Base-by-base conservation (phyloP, 2,797 vertebrate species). In the Manis pentadactyla region DNA sequence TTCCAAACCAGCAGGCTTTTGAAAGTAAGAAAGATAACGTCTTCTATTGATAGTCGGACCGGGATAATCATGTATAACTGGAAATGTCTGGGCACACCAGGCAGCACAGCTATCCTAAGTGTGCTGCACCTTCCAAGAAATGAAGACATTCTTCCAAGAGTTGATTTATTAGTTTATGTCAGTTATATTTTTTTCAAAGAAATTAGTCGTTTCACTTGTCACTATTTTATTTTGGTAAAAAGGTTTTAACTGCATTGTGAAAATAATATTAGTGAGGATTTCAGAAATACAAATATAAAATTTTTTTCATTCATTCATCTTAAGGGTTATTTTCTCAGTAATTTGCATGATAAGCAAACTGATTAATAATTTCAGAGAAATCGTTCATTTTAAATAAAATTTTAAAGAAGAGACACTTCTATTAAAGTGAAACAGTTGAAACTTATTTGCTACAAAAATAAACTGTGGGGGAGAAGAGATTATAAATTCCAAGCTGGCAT, bases 171-270 rank as follows among this genome's bases (percentile, higher is more conserved):
- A 39, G n/a, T 55, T 87, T 93, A 18, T 71, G 34, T 82, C 57
- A 81, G 17, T 88, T 89, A 39, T 14, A 8, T 78, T 73, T 78
- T 71, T 92, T 94, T n/a, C 19, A 87, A 51, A 93, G 68, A 90
- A 93, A 79, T 75, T 68, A 61, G 39, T 85, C 27, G 63, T 77
- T 90, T 4, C 84, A 55, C 29, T 66, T 37, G 31, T 55, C 27
- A 88, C 59, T 29, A 73, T 71, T 91, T 63, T 84, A 69, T 63
- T 75, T 86, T 95, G 21, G 90, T 90, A 81, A 94, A 77, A 31
- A 89, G 39, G 81, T 96, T 79, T 91, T 77, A 96, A 96, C 55
- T 74, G 25, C 4, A 88, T 4, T 86, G 25, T 94, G 83, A 91
- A 85, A 89, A 92, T 86, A 64, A 49, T 94, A 59, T 34, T 73